phyloP scores from a whole-genome alignment of 2,888 invertebrate genomes.

The Archips xylosteana region DNA sequence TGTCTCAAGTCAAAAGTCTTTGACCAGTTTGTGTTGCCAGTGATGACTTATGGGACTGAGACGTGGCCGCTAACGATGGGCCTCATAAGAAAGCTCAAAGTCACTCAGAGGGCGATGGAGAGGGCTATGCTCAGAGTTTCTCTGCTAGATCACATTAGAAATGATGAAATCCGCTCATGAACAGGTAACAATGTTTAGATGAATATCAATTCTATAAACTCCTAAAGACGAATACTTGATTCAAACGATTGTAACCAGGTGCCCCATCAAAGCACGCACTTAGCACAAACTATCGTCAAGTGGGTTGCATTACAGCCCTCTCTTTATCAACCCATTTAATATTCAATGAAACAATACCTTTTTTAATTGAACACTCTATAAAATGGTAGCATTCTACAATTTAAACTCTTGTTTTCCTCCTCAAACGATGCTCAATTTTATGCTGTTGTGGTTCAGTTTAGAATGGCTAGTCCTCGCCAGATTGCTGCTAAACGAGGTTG shows the following conservation, averaged over 20 bases:
- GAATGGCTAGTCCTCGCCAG: slow-evolving; percentile 18
- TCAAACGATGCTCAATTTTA: slow-evolving; percentile 6
- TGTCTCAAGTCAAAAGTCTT: too few relatives aligned
- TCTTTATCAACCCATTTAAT: slow-evolving; percentile 28
- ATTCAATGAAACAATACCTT: slow-evolving; percentile 40
- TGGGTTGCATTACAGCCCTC: slow-evolving; percentile 31
- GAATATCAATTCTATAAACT: too few relatives aligned
- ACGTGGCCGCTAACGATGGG: too few relatives aligned
- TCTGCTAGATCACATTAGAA: too few relatives aligned
- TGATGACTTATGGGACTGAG: too few relatives aligned
- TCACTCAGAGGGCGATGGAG: too few relatives aligned
- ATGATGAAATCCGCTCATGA: too few relatives aligned
- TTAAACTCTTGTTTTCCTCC: slow-evolving; percentile 1
- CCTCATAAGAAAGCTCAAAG: too few relatives aligned
- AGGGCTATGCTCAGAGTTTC: too few relatives aligned
- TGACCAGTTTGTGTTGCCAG: too few relatives aligned
- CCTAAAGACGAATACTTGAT: neutral
- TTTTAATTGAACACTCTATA: slow-evolving; percentile 41
- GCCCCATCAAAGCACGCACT: neutral
- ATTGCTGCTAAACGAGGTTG: slow-evolving; percentile 31
- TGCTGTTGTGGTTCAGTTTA: neutral
- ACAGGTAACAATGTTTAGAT: too few relatives aligned
- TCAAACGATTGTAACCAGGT: slow-evolving; percentile 30
- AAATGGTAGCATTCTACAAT: slow-evolving; percentile 27
- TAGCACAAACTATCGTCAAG: slow-evolving; percentile 32